Evolutionary conservation across 2,888 invertebrate species (phyloP).

Genomic region (Stenchaetothrips biformis): DNA sequence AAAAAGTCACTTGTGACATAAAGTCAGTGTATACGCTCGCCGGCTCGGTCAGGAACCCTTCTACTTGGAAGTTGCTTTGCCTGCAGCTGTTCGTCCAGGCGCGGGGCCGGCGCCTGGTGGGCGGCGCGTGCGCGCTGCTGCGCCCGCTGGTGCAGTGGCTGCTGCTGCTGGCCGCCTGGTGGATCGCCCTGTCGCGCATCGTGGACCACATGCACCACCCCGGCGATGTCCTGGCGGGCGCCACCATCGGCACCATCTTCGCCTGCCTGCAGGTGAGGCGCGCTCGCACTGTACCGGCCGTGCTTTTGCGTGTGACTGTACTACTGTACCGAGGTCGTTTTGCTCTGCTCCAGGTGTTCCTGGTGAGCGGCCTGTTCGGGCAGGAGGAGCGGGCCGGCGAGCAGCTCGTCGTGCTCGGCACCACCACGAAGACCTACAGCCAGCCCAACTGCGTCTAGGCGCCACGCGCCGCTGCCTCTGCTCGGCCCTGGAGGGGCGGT

Average conservation of each 20-base stretch:
- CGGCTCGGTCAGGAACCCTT: no score
- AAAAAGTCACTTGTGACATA: no score
- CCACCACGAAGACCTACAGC: conserved; percentile 1
- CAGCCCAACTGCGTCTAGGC: neutral
- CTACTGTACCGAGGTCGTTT: neutral
- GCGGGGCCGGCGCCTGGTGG: conserved; percentile 36
- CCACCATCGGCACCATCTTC: conserved; percentile 43
- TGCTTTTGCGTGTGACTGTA: neutral
- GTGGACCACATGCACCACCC: conserved; percentile 57
- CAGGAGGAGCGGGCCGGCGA: neutral
- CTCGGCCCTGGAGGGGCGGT: no score
- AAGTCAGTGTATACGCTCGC: no score
- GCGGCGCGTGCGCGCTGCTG: conserved; percentile 44
- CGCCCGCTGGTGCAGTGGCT: conserved; percentile 50
- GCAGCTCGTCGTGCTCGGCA: neutral
- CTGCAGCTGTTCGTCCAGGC: neutral
- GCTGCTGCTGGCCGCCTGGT: conserved; percentile 47
- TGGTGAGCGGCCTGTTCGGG: conserved; percentile 6
- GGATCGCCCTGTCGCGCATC: conserved; percentile 49
- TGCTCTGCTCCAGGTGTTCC: neutral
- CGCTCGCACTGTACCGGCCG: neutral
- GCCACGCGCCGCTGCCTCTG: no score
- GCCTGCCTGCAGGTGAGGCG: neutral
- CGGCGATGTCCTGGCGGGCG: conserved; percentile 54
- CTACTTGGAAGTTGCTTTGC: no score